A percentile compares a stretch with the other conserved stretches of the same genome.
These are phyloP conservation scores for Ceraclea dissimilis DNA, from an alignment of 2,888 invertebrate species.

Conservation along the genomic window DNA sequence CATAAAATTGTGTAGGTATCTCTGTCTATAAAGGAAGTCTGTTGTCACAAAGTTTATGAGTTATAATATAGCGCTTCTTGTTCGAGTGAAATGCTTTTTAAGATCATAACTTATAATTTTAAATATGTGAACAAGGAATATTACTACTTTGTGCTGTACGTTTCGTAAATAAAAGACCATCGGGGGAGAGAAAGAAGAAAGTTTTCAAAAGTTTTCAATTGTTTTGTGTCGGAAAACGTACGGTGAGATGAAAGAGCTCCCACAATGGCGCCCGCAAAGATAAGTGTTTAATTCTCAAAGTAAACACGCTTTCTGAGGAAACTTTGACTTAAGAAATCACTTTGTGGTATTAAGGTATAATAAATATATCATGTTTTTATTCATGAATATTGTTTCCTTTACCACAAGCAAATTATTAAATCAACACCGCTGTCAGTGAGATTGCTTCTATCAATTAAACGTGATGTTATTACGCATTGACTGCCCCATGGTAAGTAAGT, in stretches of 20 bases:
- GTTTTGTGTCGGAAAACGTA: constrained; percentile 12
- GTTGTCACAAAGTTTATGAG: constrained; percentile 21
- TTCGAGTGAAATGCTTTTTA: constrained; percentile 19
- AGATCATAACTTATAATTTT: constrained; percentile 21
- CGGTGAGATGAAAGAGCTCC: constrained; percentile 3
- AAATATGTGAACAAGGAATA: constrained; percentile 19
- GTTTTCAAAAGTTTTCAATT: constrained; percentile 15
- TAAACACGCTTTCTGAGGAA: constrained; percentile 10
- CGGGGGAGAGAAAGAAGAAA: constrained; percentile 4
- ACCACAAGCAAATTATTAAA: too few relatives aligned
- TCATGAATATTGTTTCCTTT: too few relatives aligned
- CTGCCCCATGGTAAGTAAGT: too few relatives aligned
- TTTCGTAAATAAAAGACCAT: constrained; percentile 14
- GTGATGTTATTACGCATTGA: too few relatives aligned
- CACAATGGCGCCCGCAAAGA: constrained; percentile 11
- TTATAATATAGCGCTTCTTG: constrained; percentile 17
- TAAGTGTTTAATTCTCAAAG: constrained; percentile 16
- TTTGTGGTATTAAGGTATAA: not conserved
- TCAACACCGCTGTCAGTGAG: too few relatives aligned
- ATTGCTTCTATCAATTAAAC: too few relatives aligned
- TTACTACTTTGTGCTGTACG: constrained; percentile 7
- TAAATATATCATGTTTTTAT: too few relatives aligned
- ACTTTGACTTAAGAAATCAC: constrained; percentile 10
- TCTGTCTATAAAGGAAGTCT: not conserved
- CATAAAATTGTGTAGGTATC: not conserved